These are phyloP conservation scores for Trematomus loennbergii DNA, from an alignment of 2,113 vertebrate species.

Conservation along the genomic window DNA sequence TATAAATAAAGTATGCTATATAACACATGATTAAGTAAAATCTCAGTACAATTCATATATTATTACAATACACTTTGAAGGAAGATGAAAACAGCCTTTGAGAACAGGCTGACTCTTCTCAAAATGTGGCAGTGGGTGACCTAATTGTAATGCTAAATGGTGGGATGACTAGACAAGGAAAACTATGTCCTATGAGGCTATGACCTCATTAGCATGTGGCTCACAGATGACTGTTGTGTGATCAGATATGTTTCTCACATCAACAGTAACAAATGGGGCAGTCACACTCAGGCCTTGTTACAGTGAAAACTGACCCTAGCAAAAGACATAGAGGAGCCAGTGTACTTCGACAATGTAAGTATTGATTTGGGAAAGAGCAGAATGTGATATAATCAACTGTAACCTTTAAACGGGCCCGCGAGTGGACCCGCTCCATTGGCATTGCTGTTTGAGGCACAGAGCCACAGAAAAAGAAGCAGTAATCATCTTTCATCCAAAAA, in stretches of 20 bases:
- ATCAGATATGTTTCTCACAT: conserved; percentile 36
- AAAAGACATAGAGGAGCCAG: conserved; percentile 46
- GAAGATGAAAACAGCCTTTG: not conserved
- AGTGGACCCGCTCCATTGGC: conserved; percentile 48
- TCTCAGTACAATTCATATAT: not conserved
- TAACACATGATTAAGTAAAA: not conserved
- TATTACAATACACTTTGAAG: conserved; percentile 3
- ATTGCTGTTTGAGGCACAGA: conserved; percentile 33
- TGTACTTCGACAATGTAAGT: conserved; percentile 65
- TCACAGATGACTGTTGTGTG: conserved; percentile 12
- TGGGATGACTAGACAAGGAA: not conserved
- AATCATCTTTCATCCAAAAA: conserved; percentile 4
- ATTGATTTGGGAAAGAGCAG: conserved; percentile 68
- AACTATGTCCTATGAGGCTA: not conserved
- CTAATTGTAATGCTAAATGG: conserved; percentile 2
- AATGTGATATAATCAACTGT: conserved; percentile 71
- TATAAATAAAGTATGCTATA: not conserved
- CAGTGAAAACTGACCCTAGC: conserved; percentile 41
- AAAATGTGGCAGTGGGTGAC: not conserved
- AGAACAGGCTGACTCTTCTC: not conserved
- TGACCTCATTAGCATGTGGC: conserved; percentile 9
- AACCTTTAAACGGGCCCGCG: conserved; percentile 67
- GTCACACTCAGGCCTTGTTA: conserved; percentile 47
- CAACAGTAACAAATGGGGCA: conserved; percentile 7
- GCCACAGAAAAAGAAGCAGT: conserved; percentile 20